phyloP scores from a whole-genome alignment of 2,797 vertebrate species.

The Aselliscus stoliczkanus region DNA sequence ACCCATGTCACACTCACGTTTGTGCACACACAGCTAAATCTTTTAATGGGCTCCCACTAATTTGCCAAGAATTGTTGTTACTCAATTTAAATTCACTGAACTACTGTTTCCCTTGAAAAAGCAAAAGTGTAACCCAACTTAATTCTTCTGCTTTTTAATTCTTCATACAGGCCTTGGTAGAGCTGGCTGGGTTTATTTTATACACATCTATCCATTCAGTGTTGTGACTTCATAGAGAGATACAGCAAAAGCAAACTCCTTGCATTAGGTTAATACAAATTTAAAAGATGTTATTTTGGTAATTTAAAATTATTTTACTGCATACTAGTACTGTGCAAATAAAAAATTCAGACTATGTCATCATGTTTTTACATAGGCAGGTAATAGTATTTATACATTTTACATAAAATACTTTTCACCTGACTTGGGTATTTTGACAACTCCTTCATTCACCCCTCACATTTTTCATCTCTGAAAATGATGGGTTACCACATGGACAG shows the following conservation, averaged over 20 bases:
- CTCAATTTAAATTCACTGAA: conserved; percentile 28
- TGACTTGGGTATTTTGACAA: not conserved
- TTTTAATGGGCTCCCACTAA: not conserved
- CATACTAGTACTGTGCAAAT: not conserved
- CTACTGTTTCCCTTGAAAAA: not conserved
- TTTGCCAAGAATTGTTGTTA: conserved; percentile 39
- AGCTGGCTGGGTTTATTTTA: not conserved
- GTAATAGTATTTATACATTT: not conserved
- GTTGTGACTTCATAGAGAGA: not conserved
- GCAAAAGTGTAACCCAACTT: not conserved
- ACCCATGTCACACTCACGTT: not conserved
- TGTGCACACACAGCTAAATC: conserved; percentile 25
- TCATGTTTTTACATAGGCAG: not conserved
- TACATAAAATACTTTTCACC: not conserved
- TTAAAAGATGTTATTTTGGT: not conserved
- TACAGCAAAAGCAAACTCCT: not conserved
- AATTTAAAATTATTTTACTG: not conserved
- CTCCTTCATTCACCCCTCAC: not conserved
- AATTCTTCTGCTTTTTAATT: not conserved
- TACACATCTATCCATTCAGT: conserved; percentile 7
- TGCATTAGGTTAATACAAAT: not conserved
- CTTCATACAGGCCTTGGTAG: not conserved
- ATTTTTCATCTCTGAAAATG: not conserved
- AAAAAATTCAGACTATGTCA: not conserved
- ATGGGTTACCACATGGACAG: not conserved